These are phyloP conservation scores for Polypterus bichir DNA, from an alignment of 2,113 vertebrate species.

Conservation along the genomic window DNA sequence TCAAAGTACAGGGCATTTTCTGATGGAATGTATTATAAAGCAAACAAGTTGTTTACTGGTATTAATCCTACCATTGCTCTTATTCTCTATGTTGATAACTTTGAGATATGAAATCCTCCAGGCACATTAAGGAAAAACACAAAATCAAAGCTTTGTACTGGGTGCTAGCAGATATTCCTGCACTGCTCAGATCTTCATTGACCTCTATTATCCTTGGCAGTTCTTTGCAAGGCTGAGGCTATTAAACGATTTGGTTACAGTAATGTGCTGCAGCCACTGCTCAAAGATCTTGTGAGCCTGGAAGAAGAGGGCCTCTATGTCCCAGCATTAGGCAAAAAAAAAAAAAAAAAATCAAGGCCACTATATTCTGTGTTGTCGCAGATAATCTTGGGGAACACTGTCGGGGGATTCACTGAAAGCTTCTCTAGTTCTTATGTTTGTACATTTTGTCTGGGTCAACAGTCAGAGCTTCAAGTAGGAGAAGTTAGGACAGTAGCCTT, in stretches of 20 bases:
- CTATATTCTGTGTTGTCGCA: no score
- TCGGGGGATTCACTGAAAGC: background rate
- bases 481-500: background rate
- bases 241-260: slow-evolving; percentile 1
- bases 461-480: background rate
- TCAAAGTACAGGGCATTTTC: no score
- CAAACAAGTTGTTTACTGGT: slow-evolving; percentile 3
- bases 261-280: no score
- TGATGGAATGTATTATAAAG: background rate
- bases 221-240: slow-evolving; percentile 13
- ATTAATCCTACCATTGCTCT: background rate
- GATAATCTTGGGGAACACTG: no score
- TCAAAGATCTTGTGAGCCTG: no score
- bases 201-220: slow-evolving; percentile 6
- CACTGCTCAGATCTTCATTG: slow-evolving; percentile 2
- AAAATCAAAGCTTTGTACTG: slow-evolving; percentile 17
- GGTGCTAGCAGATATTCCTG: slow-evolving; percentile 10
- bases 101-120: slow-evolving; percentile 9
- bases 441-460: background rate
- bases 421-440: background rate
- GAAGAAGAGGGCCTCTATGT: no score
- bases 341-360: no score
- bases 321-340: no score
- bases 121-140: slow-evolving; percentile 13
- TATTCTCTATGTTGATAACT: slow-evolving; percentile 2